phyloP scores from a whole-genome alignment of 2,888 invertebrate genomes.

The Sminthurides aquaticus region DNA sequence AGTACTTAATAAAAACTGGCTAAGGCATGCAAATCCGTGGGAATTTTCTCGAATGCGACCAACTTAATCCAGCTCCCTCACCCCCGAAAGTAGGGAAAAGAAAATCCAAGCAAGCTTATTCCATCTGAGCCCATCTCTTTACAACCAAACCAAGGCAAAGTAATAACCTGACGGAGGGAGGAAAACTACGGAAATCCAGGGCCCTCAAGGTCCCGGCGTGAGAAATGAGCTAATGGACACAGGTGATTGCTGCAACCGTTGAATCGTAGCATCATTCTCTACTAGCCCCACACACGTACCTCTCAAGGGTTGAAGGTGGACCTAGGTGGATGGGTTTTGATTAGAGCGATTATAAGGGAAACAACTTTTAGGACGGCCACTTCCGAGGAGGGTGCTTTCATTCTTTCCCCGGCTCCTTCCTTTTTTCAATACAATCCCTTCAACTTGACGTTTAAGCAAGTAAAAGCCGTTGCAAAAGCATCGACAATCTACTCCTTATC shows the following conservation, averaged over 20 bases:
- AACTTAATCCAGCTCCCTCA: not conserved
- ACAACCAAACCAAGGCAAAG: not conserved
- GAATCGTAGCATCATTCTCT: not conserved
- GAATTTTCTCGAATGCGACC: not conserved
- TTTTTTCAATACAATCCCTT: no score
- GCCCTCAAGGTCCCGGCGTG: constrained; percentile 1
- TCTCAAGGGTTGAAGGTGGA: not conserved
- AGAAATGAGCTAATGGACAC: not conserved
- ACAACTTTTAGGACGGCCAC: not conserved
- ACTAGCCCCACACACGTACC: no score
- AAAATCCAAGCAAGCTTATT: no score
- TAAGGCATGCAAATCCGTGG: not conserved
- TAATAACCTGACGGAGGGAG: no score
- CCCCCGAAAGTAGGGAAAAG: no score
- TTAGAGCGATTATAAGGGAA: not conserved
- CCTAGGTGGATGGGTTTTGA: not conserved
- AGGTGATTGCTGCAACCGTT: not conserved
- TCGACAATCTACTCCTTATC: no score
- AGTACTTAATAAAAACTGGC: not conserved
- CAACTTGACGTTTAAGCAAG: no score
- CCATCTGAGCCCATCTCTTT: not conserved
- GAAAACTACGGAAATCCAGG: not conserved
- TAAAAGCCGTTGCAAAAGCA: no score
- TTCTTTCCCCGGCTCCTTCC: no score
- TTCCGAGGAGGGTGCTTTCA: no score